Conservation (phyloP, 1,140 invertebrate species). For the Microplitis mediator region DNA sequence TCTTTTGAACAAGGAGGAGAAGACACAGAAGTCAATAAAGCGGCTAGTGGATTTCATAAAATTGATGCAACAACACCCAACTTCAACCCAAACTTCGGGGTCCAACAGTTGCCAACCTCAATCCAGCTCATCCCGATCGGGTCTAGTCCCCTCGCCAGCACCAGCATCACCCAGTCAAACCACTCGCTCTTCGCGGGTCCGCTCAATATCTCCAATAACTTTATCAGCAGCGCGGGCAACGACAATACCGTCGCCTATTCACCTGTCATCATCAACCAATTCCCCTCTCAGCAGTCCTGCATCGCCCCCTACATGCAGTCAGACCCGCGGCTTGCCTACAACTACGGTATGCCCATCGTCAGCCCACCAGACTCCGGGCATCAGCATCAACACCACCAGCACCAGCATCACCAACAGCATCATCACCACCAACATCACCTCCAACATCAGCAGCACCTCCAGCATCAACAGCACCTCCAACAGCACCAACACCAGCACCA, state of each 20-base stretch:
- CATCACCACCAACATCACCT: conserved; percentile 36
- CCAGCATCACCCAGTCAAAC: conserved; percentile 23
- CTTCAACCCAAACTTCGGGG: conserved; percentile 40
- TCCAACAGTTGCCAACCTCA: conserved; percentile 53
- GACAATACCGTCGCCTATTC: conserved; percentile 20
- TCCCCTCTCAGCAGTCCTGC: conserved; percentile 22
- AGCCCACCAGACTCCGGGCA: neutral
- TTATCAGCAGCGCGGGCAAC: conserved; percentile 6
- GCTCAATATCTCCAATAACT: conserved; percentile 23
- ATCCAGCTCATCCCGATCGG: conserved; percentile 57
- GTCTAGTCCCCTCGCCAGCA: conserved; percentile 29
- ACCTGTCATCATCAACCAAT: conserved; percentile 33
- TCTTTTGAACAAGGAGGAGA: conserved; percentile 55
- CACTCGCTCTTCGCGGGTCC: neutral
- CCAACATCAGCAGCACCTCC: neutral
- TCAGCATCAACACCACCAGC: conserved; percentile 12
- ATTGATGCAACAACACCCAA: conserved; percentile 47
- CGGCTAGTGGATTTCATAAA: conserved; percentile 59
- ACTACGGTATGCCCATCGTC: conserved; percentile 5
- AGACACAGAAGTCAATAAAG: conserved; percentile 58
- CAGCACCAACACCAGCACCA: conserved; percentile 25
- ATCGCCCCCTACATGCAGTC: conserved; percentile 5
- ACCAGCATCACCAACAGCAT: conserved; percentile 22
- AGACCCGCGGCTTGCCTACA: conserved; percentile 6
- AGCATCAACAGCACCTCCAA: conserved; percentile 18